Conservation (phyloP, 1,140 invertebrate genomes). For the Orius laevigatus region DNA sequence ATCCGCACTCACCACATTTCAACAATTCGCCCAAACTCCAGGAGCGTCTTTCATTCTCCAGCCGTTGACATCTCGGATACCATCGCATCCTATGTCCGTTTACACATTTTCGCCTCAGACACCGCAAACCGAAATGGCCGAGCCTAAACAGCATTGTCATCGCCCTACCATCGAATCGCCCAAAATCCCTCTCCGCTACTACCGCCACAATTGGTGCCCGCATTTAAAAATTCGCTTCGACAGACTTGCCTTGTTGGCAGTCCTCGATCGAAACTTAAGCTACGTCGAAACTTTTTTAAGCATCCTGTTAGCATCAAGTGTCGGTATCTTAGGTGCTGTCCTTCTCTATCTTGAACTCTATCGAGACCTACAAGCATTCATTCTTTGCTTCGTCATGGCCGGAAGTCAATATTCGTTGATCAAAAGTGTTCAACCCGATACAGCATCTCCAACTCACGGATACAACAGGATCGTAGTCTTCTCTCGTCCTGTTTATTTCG, state of each 20-base stretch:
- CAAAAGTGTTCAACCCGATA: conserved; percentile 97
- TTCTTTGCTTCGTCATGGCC: conserved; percentile 93
- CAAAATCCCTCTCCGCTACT: conserved; percentile 20
- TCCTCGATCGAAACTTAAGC: conserved; percentile 84
- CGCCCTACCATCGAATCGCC: conserved; percentile 21
- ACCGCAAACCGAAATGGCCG: conserved; percentile 12
- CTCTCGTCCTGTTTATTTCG: conserved; percentile 89
- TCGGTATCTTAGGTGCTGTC: conserved; percentile 68
- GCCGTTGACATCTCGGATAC: conserved; percentile 11
- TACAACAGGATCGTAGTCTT: conserved; percentile 94
- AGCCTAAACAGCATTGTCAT: conserved; percentile 17
- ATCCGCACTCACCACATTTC: conserved; percentile 13
- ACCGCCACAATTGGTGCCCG: conserved; percentile 38
- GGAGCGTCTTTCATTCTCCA: conserved; percentile 14
- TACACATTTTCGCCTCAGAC: conserved; percentile 6
- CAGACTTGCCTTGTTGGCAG: conserved; percentile 72
- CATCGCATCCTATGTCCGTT: conserved; percentile 11
- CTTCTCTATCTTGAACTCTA: conserved; percentile 76
- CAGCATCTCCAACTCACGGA: conserved; percentile 93
- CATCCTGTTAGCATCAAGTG: conserved; percentile 67
- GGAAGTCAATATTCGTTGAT: conserved; percentile 94
- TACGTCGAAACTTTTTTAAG: conserved; percentile 70
- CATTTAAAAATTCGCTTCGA: conserved; percentile 74
- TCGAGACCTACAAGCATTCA: conserved; percentile 78
- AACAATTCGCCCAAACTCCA: conserved; percentile 14